Conservation (phyloP, 2,888 invertebrate genomes). For the Glyphotaelius pellucidus region DNA sequence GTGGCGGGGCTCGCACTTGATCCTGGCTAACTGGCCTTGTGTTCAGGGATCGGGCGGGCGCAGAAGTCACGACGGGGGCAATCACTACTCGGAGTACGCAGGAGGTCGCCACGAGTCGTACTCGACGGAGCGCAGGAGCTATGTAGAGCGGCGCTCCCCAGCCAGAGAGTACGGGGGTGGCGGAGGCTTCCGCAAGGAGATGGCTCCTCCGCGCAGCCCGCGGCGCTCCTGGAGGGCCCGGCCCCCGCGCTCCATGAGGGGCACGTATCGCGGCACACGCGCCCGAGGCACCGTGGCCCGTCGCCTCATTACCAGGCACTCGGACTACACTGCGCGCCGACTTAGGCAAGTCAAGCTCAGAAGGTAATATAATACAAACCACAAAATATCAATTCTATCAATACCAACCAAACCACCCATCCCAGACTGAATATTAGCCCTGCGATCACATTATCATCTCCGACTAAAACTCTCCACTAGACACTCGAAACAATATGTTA, state of each 20-base stretch:
- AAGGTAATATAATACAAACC: constrained; percentile 72
- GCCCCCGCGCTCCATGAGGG: constrained; percentile 78
- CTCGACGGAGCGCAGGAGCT: constrained; percentile 75
- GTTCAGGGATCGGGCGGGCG: constrained; percentile 77
- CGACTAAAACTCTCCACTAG: background rate
- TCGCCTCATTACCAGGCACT: constrained; percentile 72
- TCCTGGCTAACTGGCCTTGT: constrained; percentile 64
- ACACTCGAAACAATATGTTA: constrained; percentile 9
- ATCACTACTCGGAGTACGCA: constrained; percentile 78
- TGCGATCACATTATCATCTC: constrained; percentile 5
- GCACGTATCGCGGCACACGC: constrained; percentile 77
- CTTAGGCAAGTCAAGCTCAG: constrained; percentile 75
- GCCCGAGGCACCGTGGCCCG: constrained; percentile 73
- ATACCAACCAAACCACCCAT: background rate
- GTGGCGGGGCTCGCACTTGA: constrained; percentile 21
- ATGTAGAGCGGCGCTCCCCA: constrained; percentile 78
- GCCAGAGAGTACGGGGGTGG: constrained; percentile 71
- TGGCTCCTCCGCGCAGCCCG: constrained; percentile 75
- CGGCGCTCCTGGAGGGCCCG: constrained; percentile 71
- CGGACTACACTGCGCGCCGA: constrained; percentile 74
- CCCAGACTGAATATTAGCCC: constrained; percentile 2
- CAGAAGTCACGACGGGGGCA: constrained; percentile 78
- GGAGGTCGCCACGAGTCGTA: constrained; percentile 79
- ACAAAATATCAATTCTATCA: background rate
- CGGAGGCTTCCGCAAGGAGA: constrained; percentile 70